Base-by-base conservation (phyloP, 23 tunicate species). In the Ciona savignyi region DNA sequence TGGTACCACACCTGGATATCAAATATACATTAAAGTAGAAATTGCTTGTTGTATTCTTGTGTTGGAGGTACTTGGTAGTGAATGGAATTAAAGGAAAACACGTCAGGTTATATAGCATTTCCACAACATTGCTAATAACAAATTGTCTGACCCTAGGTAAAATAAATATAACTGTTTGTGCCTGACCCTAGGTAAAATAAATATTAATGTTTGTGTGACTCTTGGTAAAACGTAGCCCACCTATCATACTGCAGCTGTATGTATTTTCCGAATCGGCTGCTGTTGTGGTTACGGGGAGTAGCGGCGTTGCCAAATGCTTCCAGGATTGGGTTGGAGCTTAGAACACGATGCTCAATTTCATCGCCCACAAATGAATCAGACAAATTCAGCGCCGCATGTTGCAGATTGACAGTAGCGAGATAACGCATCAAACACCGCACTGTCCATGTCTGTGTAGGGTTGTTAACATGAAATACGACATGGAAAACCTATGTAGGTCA, bases 221-320 rank as follows among this genome's bases (percentile, higher is more conserved):
- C n/a, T n/a, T n/a, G n/a, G n/a, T n/a, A n/a, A n/a, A n/a, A n/a
- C n/a, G n/a, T 6, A 42, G 56, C 56, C 56, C 56, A 42, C 56
- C 56, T 30, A 72, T 84, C 71, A 67, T 91, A 91, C 67, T 91
- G 90, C 35, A 91, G 63, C 70, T 91, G 87, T n/a, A 91, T 91
- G 51, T 84, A 91, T 62, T 91, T 91, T 25, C 97, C 97, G 67
- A 91, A 91, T 30, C 97, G 78, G 71, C 97, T 91, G 80, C 97
- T 91, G 83, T 91, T 91, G 30, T 84, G 81, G 66, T 91, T 91
- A 1, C 97, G 68, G 11, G 78, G 79, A 20, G 97, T 91, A 6
- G 81, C 74, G 9, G 97, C 97, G 60, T 91, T 91, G 0, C 97
- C 97, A 62, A 91, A 91, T 9, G 97, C 97, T 80, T 91, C 97